These are phyloP conservation scores for Crocodylus rhombifer DNA, from an alignment of 2,797 vertebrate species.

Conservation along the genomic window DNA sequence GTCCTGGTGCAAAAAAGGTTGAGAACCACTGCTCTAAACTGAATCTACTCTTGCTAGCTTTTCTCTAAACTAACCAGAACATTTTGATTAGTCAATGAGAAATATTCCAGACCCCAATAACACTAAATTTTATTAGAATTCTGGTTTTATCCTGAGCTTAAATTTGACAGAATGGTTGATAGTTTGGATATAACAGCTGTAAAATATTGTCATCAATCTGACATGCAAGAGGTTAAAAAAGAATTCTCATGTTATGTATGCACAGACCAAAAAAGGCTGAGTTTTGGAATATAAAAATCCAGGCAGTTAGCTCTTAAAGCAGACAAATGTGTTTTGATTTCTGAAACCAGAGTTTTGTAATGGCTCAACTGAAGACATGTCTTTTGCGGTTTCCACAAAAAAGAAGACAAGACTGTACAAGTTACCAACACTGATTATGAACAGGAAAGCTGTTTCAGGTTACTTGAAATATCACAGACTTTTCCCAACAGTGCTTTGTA, in stretches of 20 bases:
- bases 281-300: background rate
- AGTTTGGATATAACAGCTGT: background rate
- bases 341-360: background rate
- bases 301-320: background rate
- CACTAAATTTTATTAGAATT: background rate
- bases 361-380: background rate
- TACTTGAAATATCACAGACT: background rate
- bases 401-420: background rate
- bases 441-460: background rate
- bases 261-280: background rate
- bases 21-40: background rate
- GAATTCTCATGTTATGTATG: background rate
- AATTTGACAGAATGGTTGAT: background rate
- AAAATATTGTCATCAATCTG: background rate
- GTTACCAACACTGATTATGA: background rate
- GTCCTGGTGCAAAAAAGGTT: too few species aligned
- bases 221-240: accelerated
- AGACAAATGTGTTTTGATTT: background rate
- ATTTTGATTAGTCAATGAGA: background rate
- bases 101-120: background rate
- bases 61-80: background rate
- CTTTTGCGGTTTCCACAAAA: background rate
- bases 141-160: background rate
- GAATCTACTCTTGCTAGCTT: background rate
- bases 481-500: background rate